Base-by-base conservation (phyloP, 2,797 vertebrate species). In the Phoxinus dragarum region DNA sequence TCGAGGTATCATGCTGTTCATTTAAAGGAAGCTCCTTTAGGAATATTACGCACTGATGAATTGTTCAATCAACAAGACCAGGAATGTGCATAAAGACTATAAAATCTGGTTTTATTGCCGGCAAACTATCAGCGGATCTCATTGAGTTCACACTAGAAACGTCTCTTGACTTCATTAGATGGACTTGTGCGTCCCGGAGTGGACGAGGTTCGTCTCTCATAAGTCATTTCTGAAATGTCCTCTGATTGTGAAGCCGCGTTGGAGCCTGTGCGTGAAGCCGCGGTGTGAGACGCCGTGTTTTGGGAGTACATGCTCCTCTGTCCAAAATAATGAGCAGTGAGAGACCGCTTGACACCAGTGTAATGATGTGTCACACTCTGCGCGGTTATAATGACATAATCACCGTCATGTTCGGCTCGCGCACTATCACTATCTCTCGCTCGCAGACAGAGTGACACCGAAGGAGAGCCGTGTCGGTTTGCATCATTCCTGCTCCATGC, bases 271-370 rank as follows among this genome's bases (percentile, higher is more conserved):
- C 16, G 31, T 21, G 40, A 61, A 84, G 61, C 61, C 61, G 6
- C 61, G 4, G 64, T 66, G 64, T 85, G 40, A 64, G 77, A 52
- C 47, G 16, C 14, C n/a, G 61, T 81, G 77, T 38, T 78, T 71
- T 34, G 40, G 59, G 84, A 81, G 72, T 79, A 79, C 79, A 86
- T 56, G 86, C 38, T 82, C 74, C 31, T 38, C 80, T 87, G 88
- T 89, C 86, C 44, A 44, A 89, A 89, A 87, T 89, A 89, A 89
- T 87, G 88, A 89, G 88, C 19, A 6, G 47, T 49, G 69, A 86
- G 71, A 66, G 78, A 77, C 67, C 49, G 72, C 84, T 85, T 87
- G 84, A 86, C 88, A 80, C 68, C 74, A n/a, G n/a, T 76, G 82
- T 89, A 86, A 89, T 69, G 84, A 89, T 52, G 42, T 89, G 88